These are phyloP conservation scores for Acrocephalus scirpaceus DNA, from an alignment of 2,797 vertebrate species.

Conservation along the genomic window DNA sequence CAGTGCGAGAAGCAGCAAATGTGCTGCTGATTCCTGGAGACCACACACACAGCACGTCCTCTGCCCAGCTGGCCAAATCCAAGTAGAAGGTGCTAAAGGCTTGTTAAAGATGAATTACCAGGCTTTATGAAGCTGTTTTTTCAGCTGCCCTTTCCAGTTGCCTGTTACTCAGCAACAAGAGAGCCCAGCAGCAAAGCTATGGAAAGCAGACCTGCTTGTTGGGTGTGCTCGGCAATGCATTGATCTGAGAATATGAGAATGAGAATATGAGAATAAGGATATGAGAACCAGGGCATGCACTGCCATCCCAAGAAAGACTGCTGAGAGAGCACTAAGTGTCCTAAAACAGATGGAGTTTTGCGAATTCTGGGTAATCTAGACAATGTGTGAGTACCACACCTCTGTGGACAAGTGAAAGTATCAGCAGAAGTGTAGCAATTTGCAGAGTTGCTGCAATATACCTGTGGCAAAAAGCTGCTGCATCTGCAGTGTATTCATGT, in stretches of 20 bases:
- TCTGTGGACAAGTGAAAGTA: neutral
- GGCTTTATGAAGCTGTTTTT: neutral
- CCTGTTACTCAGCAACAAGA: neutral
- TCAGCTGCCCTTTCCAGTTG: neutral
- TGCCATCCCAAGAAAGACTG: neutral
- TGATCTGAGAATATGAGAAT: neutral
- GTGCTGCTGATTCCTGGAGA: neutral
- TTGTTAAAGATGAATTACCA: neutral
- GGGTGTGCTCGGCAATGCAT: neutral
- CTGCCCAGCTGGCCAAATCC: neutral
- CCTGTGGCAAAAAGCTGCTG: neutral
- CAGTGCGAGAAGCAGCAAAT: neutral
- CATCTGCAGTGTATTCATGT: neutral
- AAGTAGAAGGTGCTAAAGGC: neutral
- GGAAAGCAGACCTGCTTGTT: neutral
- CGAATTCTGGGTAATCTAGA: neutral
- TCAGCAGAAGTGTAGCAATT: neutral
- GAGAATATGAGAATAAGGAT: neutral
- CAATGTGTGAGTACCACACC: neutral
- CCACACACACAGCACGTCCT: neutral
- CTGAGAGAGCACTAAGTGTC: neutral
- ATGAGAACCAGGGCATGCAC: neutral
- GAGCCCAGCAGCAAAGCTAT: neutral
- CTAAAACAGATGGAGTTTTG: neutral
- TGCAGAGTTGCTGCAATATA: neutral